phyloP scores from a whole-genome alignment of 2,797 vertebrate species.

The Gymnothorax reevesii region DNA sequence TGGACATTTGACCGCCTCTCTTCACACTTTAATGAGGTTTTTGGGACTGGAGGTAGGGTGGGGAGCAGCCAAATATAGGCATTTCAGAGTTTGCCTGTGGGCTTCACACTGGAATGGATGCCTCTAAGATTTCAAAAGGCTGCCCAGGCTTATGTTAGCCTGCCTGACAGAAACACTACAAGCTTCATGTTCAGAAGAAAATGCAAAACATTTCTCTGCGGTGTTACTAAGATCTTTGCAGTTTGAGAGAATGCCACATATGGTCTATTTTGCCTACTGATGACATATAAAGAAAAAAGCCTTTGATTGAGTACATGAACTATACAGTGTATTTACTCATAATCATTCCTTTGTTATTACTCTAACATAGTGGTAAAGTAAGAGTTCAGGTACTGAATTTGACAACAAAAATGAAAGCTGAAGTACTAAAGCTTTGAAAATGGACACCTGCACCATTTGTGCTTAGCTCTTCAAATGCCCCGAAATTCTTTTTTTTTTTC shows the following conservation, averaged over 20 bases:
- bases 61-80: conserved; percentile 33
- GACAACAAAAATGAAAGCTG: background rate
- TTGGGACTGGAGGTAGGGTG: conserved; percentile 10
- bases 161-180: background rate
- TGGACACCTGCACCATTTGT: background rate
- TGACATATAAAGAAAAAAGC: background rate
- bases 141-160: background rate
- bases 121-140: conserved; percentile 22
- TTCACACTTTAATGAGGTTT: conserved; percentile 25
- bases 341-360: no score
- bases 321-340: no score
- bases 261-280: background rate
- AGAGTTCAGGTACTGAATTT: background rate
- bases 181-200: background rate
- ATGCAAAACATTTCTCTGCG: background rate
- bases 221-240: background rate
- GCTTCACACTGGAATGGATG: conserved; percentile 15
- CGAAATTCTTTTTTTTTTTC: background rate
- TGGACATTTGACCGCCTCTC: conserved; percentile 45
- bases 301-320: no score
- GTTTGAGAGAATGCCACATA: background rate
- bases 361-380: no score
- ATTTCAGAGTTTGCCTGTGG: conserved; percentile 8
- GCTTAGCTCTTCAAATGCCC: background rate
- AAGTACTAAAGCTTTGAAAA: background rate